phyloP scores from a whole-genome alignment of 2,113 vertebrate genomes.

The Psephotus haematonotus region DNA sequence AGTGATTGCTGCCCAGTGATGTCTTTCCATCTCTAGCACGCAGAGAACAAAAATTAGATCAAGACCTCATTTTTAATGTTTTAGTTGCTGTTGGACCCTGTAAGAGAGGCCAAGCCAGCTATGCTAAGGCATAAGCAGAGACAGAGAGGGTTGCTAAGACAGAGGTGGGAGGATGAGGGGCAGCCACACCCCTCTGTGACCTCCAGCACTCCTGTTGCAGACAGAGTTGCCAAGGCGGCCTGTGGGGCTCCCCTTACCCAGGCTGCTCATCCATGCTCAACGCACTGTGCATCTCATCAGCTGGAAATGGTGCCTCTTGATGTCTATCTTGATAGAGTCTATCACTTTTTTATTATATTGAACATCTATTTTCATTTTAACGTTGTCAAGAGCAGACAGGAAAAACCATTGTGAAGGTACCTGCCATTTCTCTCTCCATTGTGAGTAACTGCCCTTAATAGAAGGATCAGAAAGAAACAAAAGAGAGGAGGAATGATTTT shows the following conservation, averaged over 20 bases:
- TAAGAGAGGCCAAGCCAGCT: background rate
- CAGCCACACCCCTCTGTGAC: background rate
- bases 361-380: background rate
- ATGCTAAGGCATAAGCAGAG: background rate
- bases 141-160: background rate
- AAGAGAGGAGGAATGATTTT: background rate
- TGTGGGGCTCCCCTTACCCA: background rate
- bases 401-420: rapidly evolving
- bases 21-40: background rate
- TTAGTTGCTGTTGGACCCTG: background rate
- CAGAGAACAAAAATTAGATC: background rate
- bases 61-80: background rate
- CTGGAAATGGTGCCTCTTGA: background rate
- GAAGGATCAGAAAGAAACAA: background rate
- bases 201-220: background rate
- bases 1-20: background rate
- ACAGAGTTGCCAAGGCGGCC: background rate
- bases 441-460: background rate
- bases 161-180: background rate
- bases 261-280: rapidly evolving
- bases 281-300: background rate
- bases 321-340: background rate
- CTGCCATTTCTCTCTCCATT: background rate
- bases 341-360: background rate
- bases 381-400: background rate